Evolutionary conservation across 2,113 vertebrate genomes (phyloP), one percentile per base, ranked within the genome.

Genomic region (Clarias batrachus): DNA sequence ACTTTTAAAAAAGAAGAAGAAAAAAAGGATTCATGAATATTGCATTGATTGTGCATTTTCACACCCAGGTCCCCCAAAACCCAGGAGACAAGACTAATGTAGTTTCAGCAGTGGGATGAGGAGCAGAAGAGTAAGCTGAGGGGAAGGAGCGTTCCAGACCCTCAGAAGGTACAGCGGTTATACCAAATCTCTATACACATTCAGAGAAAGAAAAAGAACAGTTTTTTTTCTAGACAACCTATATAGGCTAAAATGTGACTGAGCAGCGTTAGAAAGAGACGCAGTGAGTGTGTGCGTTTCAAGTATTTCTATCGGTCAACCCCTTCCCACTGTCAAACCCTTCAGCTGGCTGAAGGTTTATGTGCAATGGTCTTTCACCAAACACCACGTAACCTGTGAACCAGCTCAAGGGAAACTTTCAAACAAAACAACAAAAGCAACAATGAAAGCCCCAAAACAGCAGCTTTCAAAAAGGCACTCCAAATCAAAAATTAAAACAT

Each of bases 391-490:
- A 81, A 85, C 70, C 83, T 85, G 84, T 73, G 54, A 87, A 87
- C 73, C 82, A 79, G 86, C 88, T 85, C 60, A 82, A 62, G 78
- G 79, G 48, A 71, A 88, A 52, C 59, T 16, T 52, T 48, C 59
- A 71, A 85, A 87, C 57, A 79, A 86, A 66, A 83, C 93, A 92
- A 94, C 93, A 82, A 88, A 91, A 95, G 91, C 86, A 91, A 93
- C 92, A 91, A 92, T 91, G 91, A 95, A 94, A 95, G 95, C 94
- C 95, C 95, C 60, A 33, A 95, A 96, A 95, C 96, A 97, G 97
- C 96, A 97, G 97, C 97, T 96, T 96, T 97, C 94, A 94, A 94
- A 95, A 97, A 97, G 98, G 98, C 97, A 99, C 98, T 99, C 96
- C 96, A 97, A 98, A 98, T 96, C 95, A 96, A 87, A 87, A 96